Evolutionary conservation across 1,140 invertebrate species (phyloP).

Genomic region (Zaprionus davidi): DNA sequence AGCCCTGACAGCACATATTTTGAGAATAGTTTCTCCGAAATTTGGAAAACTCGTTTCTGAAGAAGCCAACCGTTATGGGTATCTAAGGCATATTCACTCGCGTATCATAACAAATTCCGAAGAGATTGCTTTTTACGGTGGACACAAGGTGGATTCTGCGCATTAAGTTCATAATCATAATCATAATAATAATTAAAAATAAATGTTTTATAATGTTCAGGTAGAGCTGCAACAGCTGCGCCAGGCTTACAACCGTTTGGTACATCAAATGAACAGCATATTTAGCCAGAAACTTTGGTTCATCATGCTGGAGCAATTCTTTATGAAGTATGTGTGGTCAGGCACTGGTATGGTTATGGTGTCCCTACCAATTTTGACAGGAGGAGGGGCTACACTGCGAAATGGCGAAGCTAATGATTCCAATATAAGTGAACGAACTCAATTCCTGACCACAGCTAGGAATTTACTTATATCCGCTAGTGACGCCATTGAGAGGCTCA

Average conservation of each 20-base stretch:
- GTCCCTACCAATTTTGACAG: conserved; percentile 90
- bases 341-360: conserved; percentile 97
- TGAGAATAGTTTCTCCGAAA: conserved; percentile 93
- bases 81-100: conserved; percentile 96
- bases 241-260: conserved; percentile 91
- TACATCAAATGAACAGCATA: conserved; percentile 93
- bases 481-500: conserved; percentile 98
- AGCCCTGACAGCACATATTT: conserved; percentile 90
- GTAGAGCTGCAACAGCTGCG: conserved; percentile 93
- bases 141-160: conserved; percentile 94
- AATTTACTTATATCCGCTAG: conserved; percentile 96
- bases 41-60: conserved; percentile 98
- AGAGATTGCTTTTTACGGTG: conserved; percentile 99
- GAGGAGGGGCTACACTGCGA: neutral
- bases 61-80: conserved; percentile 96
- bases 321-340: conserved; percentile 99
- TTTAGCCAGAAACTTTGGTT: conserved; percentile 97
- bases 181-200: neutral
- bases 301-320: conserved; percentile 98
- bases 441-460: conserved; percentile 97
- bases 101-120: conserved; percentile 98
- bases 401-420: conserved; percentile 39
- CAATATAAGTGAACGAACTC: conserved; percentile 93
- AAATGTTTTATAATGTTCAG: conserved; percentile 77
- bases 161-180: too few relatives aligned